A percentile compares a stretch with the other conserved stretches of the same genome.
Evolutionary conservation across 2,113 vertebrate species (phyloP).

Genomic region (Antechinus stuartii): DNA sequence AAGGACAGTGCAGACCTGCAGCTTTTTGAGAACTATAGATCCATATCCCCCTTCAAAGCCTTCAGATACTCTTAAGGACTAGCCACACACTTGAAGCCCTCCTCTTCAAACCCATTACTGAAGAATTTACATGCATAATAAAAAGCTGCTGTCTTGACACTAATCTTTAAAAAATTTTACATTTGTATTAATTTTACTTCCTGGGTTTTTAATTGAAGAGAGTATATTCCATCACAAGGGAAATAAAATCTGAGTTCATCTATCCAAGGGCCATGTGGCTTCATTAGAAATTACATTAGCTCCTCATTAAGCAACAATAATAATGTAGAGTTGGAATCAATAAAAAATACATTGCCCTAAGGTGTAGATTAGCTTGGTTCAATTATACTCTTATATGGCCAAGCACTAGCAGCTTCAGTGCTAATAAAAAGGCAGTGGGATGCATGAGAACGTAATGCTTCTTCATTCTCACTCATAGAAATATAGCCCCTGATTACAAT

Average conservation of each 20-base stretch:
- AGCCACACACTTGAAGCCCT: slow-evolving; percentile 17
- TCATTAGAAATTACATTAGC: slow-evolving; percentile 84
- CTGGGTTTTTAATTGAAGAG: slow-evolving; percentile 82
- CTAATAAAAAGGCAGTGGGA: background rate
- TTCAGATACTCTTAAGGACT: background rate
- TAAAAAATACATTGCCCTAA: slow-evolving; percentile 74
- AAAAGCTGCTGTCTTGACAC: slow-evolving; percentile 71
- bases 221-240: slow-evolving; percentile 75
- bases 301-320: slow-evolving; percentile 85
- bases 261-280: slow-evolving; percentile 76
- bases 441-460: background rate
- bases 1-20: background rate
- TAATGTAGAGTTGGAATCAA: slow-evolving; percentile 76
- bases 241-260: slow-evolving; percentile 78
- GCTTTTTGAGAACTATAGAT: background rate
- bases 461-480: slow-evolving; percentile 24
- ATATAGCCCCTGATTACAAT: background rate
- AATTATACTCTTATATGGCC: slow-evolving; percentile 65
- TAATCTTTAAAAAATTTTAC: slow-evolving; percentile 72
- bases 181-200: slow-evolving; percentile 81
- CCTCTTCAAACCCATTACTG: slow-evolving; percentile 61
- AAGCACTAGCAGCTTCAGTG: slow-evolving; percentile 40
- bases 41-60: background rate
- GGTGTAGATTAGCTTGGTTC: slow-evolving; percentile 75
- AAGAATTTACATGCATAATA: slow-evolving; percentile 73